A percentile compares a stretch with the other conserved stretches of the same genome.
phyloP scores from a whole-genome alignment of 2,113 vertebrate genomes.

The Rhea americana region DNA sequence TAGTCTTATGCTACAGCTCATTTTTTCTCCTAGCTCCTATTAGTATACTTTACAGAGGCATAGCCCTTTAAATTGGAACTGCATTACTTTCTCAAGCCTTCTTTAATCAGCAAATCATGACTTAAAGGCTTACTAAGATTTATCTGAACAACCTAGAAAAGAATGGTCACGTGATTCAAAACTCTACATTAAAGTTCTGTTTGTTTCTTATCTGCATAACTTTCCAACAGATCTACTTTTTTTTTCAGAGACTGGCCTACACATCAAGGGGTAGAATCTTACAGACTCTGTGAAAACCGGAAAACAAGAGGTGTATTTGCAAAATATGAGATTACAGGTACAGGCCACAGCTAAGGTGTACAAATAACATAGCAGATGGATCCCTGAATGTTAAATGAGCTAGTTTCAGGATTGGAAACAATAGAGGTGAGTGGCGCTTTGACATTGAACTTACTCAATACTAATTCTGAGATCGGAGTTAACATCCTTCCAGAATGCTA shows the following conservation, averaged over 20 bases:
- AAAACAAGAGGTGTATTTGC: not conserved
- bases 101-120: not conserved
- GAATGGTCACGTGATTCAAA: not conserved
- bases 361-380: not conserved
- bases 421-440: not conserved
- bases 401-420: not conserved
- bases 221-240: not conserved
- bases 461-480: not conserved
- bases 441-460: not conserved
- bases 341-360: not conserved
- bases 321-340: not conserved
- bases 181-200: not conserved
- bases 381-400: not conserved
- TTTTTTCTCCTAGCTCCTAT: not conserved
- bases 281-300: not conserved
- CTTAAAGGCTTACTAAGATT: not conserved
- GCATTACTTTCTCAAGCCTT: not conserved
- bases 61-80: not conserved
- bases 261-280: not conserved
- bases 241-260: not conserved
- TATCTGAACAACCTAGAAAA: not conserved
- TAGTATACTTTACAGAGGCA: not conserved
- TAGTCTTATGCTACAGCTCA: not conserved
- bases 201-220: not conserved
- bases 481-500: not conserved